Percentiles rank a stretch among this genome's conserved stretches.
Conservation (phyloP, 2,797 vertebrate species). For the Clarias pachynema region DNA sequence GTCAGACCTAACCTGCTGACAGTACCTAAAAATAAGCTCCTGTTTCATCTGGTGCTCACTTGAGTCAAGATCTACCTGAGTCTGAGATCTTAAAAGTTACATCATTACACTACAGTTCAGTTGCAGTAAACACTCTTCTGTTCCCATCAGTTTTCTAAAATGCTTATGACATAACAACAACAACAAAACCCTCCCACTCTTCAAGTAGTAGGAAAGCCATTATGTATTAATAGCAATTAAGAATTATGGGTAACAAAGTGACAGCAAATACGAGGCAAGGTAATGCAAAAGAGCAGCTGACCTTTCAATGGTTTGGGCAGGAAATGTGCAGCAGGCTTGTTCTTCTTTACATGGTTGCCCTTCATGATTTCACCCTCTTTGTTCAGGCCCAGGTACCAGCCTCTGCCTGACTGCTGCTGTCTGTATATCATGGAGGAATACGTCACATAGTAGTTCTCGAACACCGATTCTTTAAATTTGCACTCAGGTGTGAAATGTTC, state of each 20-base stretch:
- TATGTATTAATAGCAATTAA: neutral
- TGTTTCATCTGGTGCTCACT: neutral
- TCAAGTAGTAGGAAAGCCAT: constrained; percentile 1
- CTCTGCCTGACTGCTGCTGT: constrained; percentile 96
- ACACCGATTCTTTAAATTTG: constrained; percentile 99
- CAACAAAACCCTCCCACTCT: neutral
- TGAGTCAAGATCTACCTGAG: neutral
- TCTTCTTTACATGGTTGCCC: constrained; percentile 99
- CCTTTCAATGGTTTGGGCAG: constrained; percentile 99
- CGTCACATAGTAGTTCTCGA: constrained; percentile 99
- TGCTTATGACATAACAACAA: constrained; percentile 23
- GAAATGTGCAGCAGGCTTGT: constrained; percentile 98
- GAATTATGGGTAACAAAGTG: neutral
- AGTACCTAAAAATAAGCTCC: neutral
- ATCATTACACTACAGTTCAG: constrained; percentile 11
- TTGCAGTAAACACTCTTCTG: neutral
- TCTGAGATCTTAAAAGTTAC: constrained; percentile 3
- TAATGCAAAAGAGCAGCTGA: constrained; percentile 62
- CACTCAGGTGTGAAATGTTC: constrained; percentile 99
- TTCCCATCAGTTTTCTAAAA: constrained; percentile 18
- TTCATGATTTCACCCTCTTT: constrained; percentile 99
- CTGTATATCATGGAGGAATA: constrained; percentile 99
- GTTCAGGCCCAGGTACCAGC: constrained; percentile 99
- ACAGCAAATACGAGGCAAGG: neutral
- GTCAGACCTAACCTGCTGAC: neutral